Conservation (phyloP, 2,888 invertebrate species). For the Aleiodes leptofemur region DNA sequence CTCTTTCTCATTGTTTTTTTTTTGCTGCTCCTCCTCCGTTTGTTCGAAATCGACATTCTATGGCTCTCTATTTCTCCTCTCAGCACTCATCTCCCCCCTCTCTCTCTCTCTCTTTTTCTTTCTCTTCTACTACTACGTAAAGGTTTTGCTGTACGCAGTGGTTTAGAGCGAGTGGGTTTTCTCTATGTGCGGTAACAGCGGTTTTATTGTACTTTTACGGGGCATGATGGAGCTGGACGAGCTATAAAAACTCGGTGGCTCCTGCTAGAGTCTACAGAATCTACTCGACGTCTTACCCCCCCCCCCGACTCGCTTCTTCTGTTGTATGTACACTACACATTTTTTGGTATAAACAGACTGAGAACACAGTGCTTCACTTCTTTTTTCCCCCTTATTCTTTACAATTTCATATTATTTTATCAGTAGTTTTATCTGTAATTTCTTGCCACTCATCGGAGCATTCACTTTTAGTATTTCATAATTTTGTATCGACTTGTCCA, state of each 20-base stretch:
- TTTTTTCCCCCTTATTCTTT: no score
- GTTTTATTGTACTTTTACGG: constrained; percentile 75
- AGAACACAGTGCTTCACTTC: background rate
- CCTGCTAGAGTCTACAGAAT: constrained; percentile 52
- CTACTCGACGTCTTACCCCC: constrained; percentile 53
- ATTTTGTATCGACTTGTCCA: no score
- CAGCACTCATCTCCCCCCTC: constrained; percentile 30
- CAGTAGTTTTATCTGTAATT: background rate
- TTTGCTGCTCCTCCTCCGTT: constrained; percentile 11
- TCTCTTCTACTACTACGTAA: constrained; percentile 46
- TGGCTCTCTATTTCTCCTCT: constrained; percentile 26
- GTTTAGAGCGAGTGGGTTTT: constrained; percentile 63
- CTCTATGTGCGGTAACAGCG: constrained; percentile 67
- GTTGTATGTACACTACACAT: constrained; percentile 32
- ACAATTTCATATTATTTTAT: background rate
- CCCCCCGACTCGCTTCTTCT: no score
- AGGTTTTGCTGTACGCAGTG: constrained; percentile 64
- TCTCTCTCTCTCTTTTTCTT: constrained; percentile 24
- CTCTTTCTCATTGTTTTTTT: constrained; percentile 1
- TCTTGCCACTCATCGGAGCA: background rate
- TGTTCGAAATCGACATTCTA: constrained; percentile 33
- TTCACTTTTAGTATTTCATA: background rate
- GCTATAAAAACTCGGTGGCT: constrained; percentile 70
- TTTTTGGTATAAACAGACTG: background rate
- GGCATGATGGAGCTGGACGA: constrained; percentile 74